phyloP scores from a whole-genome alignment of 2,797 vertebrate species.

The Phyllotis vaccarum region DNA sequence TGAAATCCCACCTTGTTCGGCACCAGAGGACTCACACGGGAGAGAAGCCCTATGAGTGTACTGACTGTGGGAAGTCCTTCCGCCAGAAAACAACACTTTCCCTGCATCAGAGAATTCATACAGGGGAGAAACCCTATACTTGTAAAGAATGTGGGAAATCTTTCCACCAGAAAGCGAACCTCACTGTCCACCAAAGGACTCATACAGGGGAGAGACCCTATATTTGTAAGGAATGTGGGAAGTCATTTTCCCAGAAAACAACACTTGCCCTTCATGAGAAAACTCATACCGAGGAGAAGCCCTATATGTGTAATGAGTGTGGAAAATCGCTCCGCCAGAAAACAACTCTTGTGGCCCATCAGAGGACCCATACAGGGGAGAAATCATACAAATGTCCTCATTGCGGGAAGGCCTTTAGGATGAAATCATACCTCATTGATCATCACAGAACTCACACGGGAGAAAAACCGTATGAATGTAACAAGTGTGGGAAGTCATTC shows the following conservation, averaged over 20 bases:
- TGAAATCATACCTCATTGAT: slow-evolving; percentile 82
- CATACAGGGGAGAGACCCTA: slow-evolving; percentile 82
- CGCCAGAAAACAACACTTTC: slow-evolving; percentile 80
- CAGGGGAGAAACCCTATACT: slow-evolving; percentile 80
- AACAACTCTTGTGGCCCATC: slow-evolving; percentile 82
- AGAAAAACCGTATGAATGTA: slow-evolving; percentile 84
- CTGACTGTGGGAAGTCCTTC: slow-evolving; percentile 80
- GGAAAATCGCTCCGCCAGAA: slow-evolving; percentile 82
- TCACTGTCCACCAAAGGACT: slow-evolving; percentile 81
- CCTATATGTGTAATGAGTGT: slow-evolving; percentile 80
- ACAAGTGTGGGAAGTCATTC: slow-evolving; percentile 83
- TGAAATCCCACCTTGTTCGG: slow-evolving; percentile 80
- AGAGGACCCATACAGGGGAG: slow-evolving; percentile 84
- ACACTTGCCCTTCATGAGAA: slow-evolving; percentile 81
- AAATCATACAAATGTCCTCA: slow-evolving; percentile 82
- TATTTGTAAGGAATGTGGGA: slow-evolving; percentile 81
- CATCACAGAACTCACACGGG: slow-evolving; percentile 85
- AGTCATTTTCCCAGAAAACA: slow-evolving; percentile 81
- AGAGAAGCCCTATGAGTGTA: slow-evolving; percentile 81
- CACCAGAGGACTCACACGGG: slow-evolving; percentile 83
- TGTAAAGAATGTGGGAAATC: slow-evolving; percentile 83
- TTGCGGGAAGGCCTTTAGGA: slow-evolving; percentile 83
- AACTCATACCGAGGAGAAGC: slow-evolving; percentile 82
- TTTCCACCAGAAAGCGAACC: slow-evolving; percentile 81
- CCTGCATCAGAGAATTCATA: slow-evolving; percentile 81